Evolutionary conservation across 1,140 invertebrate genomes (phyloP).

Genomic region (Drosophila sturtevanti): DNA sequence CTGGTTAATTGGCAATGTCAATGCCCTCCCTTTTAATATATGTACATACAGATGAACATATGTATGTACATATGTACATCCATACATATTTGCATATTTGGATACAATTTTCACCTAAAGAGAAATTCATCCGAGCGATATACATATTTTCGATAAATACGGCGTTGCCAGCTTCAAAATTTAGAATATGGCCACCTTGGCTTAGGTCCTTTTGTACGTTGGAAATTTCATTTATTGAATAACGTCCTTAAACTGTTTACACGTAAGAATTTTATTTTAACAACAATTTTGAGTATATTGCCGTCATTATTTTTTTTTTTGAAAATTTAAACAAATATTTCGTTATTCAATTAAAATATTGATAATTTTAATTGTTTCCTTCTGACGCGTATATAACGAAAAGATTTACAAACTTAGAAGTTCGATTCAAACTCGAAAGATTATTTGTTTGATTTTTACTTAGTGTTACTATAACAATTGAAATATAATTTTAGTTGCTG

Average conservation of each 20-base stretch:
- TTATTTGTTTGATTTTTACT: neutral
- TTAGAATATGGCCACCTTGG: neutral
- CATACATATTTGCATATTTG: no score
- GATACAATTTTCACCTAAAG: no score
- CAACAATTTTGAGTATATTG: no score
- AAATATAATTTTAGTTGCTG: neutral
- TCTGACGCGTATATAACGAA: neutral
- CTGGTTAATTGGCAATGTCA: constrained; percentile 4
- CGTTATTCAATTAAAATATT: no score
- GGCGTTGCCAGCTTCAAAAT: neutral
- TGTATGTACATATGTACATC: neutral
- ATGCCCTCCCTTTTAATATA: neutral
- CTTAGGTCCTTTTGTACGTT: neutral
- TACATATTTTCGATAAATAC: neutral
- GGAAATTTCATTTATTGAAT: neutral
- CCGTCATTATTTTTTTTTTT: no score
- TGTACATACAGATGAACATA: no score
- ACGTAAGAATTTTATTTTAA: no score
- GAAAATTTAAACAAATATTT: no score
- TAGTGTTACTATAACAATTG: neutral
- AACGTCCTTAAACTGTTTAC: no score
- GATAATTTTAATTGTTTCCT: no score
- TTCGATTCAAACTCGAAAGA: neutral
- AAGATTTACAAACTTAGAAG: neutral
- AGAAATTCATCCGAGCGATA: neutral